A percentile compares a stretch with the other conserved stretches of the same genome.
These are phyloP conservation scores for Aeoliscus strigatus DNA, from an alignment of 2,797 vertebrate genomes.

Conservation along the genomic window DNA sequence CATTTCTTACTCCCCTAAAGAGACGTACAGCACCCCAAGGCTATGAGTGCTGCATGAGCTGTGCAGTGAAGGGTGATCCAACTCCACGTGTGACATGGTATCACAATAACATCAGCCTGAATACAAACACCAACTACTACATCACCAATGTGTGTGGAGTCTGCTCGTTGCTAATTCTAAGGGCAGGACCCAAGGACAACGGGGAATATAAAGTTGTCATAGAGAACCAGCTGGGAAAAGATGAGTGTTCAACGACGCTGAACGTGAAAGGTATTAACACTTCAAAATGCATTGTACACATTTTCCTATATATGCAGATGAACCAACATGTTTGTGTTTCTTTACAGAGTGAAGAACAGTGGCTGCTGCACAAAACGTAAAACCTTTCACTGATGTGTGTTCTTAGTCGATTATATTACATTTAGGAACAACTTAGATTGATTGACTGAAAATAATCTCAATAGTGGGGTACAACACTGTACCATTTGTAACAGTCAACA, in stretches of 20 bases:
- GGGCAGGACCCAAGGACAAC: constrained; percentile 73
- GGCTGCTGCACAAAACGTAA: too few species aligned
- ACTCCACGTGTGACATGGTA: constrained; percentile 82
- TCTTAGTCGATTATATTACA: too few species aligned
- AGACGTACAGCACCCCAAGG: constrained; percentile 73
- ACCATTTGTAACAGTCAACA: too few species aligned
- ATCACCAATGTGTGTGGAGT: constrained; percentile 84
- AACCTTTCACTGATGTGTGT: too few species aligned
- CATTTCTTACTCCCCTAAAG: constrained; percentile 79
- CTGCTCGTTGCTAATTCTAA: constrained; percentile 81
- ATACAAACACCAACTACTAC: constrained; percentile 72
- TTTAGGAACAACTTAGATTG: too few species aligned
- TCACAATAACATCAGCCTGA: constrained; percentile 77
- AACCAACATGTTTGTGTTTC: too few species aligned
- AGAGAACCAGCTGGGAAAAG: constrained; percentile 74
- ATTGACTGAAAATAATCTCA: too few species aligned
- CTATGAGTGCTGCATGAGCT: constrained; percentile 86
- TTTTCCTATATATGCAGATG: too few species aligned
- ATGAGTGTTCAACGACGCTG: constrained; percentile 75
- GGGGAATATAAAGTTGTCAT: constrained; percentile 81
- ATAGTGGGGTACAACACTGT: too few species aligned
- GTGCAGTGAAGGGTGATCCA: constrained; percentile 81
- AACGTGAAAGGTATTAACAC: constrained; percentile 75
- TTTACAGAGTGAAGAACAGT: too few species aligned
- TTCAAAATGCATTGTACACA: too few species aligned